Percentiles rank a stretch among this genome's conserved stretches.
Conservation (phyloP, 2,113 vertebrate genomes). For the Toxotes jaculatrix region DNA sequence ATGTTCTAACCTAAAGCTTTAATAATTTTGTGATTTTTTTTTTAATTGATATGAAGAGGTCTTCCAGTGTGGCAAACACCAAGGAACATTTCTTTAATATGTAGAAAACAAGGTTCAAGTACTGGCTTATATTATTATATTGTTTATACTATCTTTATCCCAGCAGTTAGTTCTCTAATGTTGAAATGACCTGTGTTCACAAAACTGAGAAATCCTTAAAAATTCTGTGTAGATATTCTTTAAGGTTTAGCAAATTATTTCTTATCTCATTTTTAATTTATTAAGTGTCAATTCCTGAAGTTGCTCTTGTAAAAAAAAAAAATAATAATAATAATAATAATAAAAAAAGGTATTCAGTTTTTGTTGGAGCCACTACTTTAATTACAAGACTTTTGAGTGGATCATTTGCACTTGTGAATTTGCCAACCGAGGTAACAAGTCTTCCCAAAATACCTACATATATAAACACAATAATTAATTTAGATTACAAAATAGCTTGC, state of each 20-base stretch:
- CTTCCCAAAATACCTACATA: conserved; percentile 7
- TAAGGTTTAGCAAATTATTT: conserved; percentile 20
- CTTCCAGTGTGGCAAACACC: conserved; percentile 62
- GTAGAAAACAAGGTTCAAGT: conserved; percentile 33
- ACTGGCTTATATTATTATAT: conserved; percentile 10
- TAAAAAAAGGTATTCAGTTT: conserved; percentile 35
- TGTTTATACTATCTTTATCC: conserved; percentile 27
- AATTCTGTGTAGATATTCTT: background rate
- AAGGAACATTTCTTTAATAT: conserved; percentile 22
- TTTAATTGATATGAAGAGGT: conserved; percentile 47
- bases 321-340: no score
- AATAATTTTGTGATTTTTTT: conserved; percentile 30
- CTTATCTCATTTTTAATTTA: conserved; percentile 41
- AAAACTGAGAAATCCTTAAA: conserved; percentile 5
- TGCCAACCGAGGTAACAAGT: background rate
- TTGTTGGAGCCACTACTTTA: conserved; percentile 28
- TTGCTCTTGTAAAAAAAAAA: conserved; percentile 19
- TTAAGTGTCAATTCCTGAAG: conserved; percentile 17
- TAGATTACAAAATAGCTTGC: background rate
- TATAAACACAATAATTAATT: background rate
- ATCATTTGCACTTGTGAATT: conserved; percentile 28
- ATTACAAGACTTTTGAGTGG: conserved; percentile 15
- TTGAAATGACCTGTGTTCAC: conserved; percentile 36
- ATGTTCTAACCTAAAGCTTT: conserved; percentile 41
- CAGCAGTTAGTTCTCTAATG: conserved; percentile 17